Conservation (phyloP, 2,113 vertebrate genomes). For the Pygoscelis adeliae region DNA sequence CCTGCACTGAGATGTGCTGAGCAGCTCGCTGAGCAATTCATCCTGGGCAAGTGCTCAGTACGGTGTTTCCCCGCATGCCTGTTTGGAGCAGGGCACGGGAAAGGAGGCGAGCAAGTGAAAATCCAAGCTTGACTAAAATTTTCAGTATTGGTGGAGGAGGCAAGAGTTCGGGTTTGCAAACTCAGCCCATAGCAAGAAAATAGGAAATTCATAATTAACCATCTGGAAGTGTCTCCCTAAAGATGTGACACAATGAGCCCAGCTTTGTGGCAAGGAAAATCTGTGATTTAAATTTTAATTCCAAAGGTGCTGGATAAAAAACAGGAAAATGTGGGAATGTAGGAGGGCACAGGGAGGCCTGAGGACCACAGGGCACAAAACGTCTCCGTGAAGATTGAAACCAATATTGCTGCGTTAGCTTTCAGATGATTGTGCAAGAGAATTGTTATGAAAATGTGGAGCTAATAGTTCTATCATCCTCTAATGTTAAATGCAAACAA, state of each 20-base stretch:
- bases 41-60: background rate
- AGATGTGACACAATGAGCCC: background rate
- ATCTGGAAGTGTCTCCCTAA: background rate
- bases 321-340: background rate
- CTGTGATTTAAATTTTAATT: background rate
- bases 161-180: background rate
- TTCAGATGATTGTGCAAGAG: background rate
- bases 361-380: background rate
- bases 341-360: background rate
- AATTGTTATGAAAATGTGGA: background rate
- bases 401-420: background rate
- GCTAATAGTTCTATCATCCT: background rate
- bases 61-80: background rate
- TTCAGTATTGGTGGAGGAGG: background rate
- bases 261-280: background rate
- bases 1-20: background rate
- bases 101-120: background rate
- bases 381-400: background rate
- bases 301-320: background rate
- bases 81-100: background rate
- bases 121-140: background rate
- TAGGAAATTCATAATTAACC: background rate
- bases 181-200: background rate
- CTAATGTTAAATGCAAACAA: background rate
- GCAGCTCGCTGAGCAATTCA: background rate